Conservation (phyloP, 2,888 invertebrate species). For the Hydropsyche betteni region DNA sequence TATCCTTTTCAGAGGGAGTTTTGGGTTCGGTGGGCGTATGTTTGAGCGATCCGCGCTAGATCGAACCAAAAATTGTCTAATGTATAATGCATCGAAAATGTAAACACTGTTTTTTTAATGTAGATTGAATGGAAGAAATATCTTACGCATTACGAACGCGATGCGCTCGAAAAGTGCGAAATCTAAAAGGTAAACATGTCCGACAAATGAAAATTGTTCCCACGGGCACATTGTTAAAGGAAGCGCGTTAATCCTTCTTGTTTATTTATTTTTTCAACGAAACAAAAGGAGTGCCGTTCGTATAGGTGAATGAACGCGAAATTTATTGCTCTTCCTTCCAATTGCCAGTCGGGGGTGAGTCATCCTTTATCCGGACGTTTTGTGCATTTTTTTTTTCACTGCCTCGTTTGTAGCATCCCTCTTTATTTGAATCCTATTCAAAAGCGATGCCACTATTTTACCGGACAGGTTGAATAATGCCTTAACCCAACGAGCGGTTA, state of each 20-base stretch:
- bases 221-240: constrained; percentile 35
- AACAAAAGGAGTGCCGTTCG: not conserved
- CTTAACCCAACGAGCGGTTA: constrained; percentile 41
- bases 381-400: constrained; percentile 42
- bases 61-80: too few relatives aligned
- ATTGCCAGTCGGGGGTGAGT: constrained; percentile 36
- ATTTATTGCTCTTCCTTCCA: constrained; percentile 46
- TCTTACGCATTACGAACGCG: not conserved
- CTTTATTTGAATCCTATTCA: constrained; percentile 49
- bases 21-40: not conserved
- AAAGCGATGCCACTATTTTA: constrained; percentile 47
- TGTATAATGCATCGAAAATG: too few relatives aligned
- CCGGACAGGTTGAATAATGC: constrained; percentile 48
- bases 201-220: constrained; percentile 23
- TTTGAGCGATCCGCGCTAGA: too few relatives aligned
- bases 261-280: not conserved
- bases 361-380: constrained; percentile 35
- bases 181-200: too few relatives aligned
- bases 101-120: too few relatives aligned
- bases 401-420: constrained; percentile 27
- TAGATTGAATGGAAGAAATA: too few relatives aligned
- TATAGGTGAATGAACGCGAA: constrained; percentile 41
- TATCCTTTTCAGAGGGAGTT: constrained; percentile 46
- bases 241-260: constrained; percentile 38
- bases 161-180: not conserved